Evolutionary conservation across 2,113 vertebrate species (phyloP).

Genomic region (Marmota flaviventris): DNA sequence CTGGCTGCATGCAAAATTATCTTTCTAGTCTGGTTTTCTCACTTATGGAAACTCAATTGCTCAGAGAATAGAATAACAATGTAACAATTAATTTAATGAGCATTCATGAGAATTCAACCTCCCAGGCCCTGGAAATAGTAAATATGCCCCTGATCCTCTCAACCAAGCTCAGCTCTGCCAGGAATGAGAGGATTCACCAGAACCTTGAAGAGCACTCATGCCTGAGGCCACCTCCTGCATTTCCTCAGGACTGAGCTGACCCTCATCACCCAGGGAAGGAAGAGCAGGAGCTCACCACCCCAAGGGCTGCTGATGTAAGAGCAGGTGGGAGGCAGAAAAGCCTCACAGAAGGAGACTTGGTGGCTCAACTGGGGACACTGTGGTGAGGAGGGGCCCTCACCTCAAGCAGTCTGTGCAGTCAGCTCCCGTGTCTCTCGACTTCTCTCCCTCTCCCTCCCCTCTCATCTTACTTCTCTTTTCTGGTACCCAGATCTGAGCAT

Average conservation of each 20-base stretch:
- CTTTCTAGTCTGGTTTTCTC: neutral
- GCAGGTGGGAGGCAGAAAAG: neutral
- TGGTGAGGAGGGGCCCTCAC: too few species aligned
- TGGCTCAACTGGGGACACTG: too few species aligned
- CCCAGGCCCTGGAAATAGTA: neutral
- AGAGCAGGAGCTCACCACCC: neutral
- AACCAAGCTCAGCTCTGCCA: neutral
- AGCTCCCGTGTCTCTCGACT: neutral
- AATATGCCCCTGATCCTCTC: neutral
- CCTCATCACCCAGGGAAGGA: neutral
- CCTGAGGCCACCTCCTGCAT: too few species aligned
- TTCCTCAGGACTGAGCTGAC: neutral
- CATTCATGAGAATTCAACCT: neutral
- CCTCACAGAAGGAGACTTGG: neutral
- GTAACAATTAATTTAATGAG: conserved; percentile 40
- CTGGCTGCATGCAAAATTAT: neutral
- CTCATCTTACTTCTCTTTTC: neutral
- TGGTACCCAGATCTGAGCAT: neutral
- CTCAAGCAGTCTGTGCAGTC: too few species aligned
- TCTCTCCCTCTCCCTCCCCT: neutral
- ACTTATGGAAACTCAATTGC: neutral
- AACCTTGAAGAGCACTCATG: neutral
- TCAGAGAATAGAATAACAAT: neutral
- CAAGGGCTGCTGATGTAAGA: neutral
- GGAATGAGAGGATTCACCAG: neutral